phyloP scores from a whole-genome alignment of 2,888 invertebrate species.

The Erebia epiphron region DNA sequence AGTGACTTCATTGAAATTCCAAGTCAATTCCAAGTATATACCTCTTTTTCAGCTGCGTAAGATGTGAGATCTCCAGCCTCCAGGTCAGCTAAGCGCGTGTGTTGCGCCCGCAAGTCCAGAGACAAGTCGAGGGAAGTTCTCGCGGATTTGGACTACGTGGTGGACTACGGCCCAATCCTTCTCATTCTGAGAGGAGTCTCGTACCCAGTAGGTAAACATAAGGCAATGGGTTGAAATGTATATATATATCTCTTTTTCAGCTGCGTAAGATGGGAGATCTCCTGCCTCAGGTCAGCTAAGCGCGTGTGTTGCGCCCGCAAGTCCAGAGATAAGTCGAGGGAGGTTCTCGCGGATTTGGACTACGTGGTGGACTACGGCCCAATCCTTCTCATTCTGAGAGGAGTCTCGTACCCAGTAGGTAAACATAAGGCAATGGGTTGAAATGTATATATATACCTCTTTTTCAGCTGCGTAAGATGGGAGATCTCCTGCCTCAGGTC shows the following conservation, averaged over 20 bases:
- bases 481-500: conserved; percentile 93
- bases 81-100: conserved; percentile 91
- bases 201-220: too few species aligned
- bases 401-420: too few species aligned
- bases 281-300: conserved; percentile 91
- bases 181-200: too few species aligned
- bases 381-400: too few species aligned
- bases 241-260: conserved; percentile 85
- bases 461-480: conserved; percentile 91
- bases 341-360: conserved; percentile 87
- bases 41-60: conserved; percentile 90
- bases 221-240: too few species aligned
- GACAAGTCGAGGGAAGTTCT: conserved; percentile 96
- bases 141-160: conserved; percentile 77
- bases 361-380: conserved; percentile 67
- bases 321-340: conserved; percentile 95
- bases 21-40: too few species aligned
- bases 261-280: conserved; percentile 91
- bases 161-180: too few species aligned
- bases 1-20: too few species aligned
- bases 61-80: conserved; percentile 91
- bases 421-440: too few species aligned
- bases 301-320: conserved; percentile 95
- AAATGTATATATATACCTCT: conserved; percentile 57
- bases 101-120: conserved; percentile 95